Evolutionary conservation across 2,888 invertebrate genomes (phyloP), one percentile per base, ranked within the genome.

Genomic region (Diadegma fenestrale): DNA sequence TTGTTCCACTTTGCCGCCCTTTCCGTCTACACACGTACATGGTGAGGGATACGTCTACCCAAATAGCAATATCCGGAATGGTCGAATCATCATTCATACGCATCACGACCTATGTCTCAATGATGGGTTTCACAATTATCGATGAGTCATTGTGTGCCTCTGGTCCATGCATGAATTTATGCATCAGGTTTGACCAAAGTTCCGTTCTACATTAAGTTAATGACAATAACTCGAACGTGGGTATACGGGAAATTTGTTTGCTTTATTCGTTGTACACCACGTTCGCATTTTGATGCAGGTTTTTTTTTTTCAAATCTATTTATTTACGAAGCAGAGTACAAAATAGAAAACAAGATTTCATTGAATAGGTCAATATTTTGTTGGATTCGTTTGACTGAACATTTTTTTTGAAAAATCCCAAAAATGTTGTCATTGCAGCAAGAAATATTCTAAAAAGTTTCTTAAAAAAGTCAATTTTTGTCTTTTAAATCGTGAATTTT

Each of bases 61-160:
- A 61, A 77, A 84, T 26, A 26, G 77, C 66, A 73, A 75, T 75
- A 78, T 63, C 61, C 63, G 37, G 63, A 78, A 73, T 80, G 58
- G 77, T 41, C 73, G 72, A 77, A 77, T 84, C 41, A 77, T 80
- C 54, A 58, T 84, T 77, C 61, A 69, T 37, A 41, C 48, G 14
- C 30, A 63, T 51, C 72, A 26, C 76, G 66, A 64, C 48, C 68
- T 58, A 63, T 76, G 71, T 66, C 19, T 76, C 22, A 45, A 41
- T 48, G 41, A 33, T 26, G 64, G 51, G 30, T 80, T 58, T 72
- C 77, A 80, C 68, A 77, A 84, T 84, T 80, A 80, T 73, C 80
- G 66, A 41, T 51, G 77, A 80, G 37, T 84, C 68, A 80, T 80
- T 68, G 45, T 68, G 45, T 45, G 22, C 26, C 26, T 45, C 43